Base-by-base conservation (phyloP, 2,797 vertebrate species). In the Kryptopterus vitreolus region DNA sequence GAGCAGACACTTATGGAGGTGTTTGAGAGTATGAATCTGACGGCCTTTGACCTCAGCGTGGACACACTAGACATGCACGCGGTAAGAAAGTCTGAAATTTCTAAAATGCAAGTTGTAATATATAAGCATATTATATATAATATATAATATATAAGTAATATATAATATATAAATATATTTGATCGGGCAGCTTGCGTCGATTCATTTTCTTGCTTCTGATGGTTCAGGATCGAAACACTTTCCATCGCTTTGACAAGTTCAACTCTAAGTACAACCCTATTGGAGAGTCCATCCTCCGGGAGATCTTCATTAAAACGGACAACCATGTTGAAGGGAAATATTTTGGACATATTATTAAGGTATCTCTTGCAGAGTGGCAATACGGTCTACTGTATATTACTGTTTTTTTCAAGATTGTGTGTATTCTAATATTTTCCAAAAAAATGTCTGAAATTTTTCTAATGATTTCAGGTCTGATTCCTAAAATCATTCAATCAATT, bases 191-290 rank as follows among this genome's bases (percentile, higher is more conserved):
- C 38, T 43, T 10, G 38, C 43, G 29, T 11, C 31, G 55, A 66
- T 33, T 11, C 3, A 31, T 46, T 72, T 22, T 48, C 50, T 53
- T 48, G 55, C 33, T 62, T 0, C 69, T 20, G 35, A 77, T 48
- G 73, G 62, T 26, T 22, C 83, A 96, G 95, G 95, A 94, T 55
- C 94, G 95, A 53, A 95, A 96, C 85, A 96, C 95, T 3, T 96
- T 96, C 86, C 95, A 96, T 85, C 94, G 95, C 29, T 96, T 96
- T 85, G 95, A 96, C 89, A 96, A 96, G 89, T 96, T 96, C 90
- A 96, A 96, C 81, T 93, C 95, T 77, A 96, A 96, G 82, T 96
- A 96, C 87, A 96, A 96, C 86, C 95, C 95, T 3, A 94, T 96
- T 65, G 95, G 95, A 81, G 95, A 95, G 86, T 95, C 95, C 63